A percentile compares a stretch with the other conserved stretches of the same genome.
Evolutionary conservation across 2,888 invertebrate genomes (phyloP).

Genomic region (Parnassius mnemosyne): DNA sequence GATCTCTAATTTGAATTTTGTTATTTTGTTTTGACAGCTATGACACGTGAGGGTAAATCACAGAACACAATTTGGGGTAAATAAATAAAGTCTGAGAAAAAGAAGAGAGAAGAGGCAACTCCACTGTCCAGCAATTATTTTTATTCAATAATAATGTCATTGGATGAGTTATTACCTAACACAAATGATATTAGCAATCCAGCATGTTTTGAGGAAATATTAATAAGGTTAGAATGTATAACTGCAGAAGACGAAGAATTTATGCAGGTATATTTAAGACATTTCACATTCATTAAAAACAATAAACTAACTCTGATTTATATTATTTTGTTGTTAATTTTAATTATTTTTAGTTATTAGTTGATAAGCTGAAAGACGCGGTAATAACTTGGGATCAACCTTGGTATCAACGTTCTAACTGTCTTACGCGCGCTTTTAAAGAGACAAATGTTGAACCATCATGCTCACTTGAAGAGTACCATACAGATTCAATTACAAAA

Average conservation of each 20-base stretch:
- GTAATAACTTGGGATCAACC: conserved; percentile 59
- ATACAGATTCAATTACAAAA: conserved; percentile 48
- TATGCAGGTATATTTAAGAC: conserved; percentile 51
- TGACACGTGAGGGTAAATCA: too few relatives aligned
- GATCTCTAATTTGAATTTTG: too few relatives aligned
- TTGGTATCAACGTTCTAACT: conserved; percentile 58
- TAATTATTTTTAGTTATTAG: conserved; percentile 41
- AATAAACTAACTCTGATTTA: too few relatives aligned
- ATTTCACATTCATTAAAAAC: neutral
- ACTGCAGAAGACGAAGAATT: conserved; percentile 52
- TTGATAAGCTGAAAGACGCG: conserved; percentile 39
- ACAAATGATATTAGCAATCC: conserved; percentile 52
- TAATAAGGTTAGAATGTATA: conserved; percentile 45
- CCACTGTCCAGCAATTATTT: too few relatives aligned
- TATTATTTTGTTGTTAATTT: too few relatives aligned
- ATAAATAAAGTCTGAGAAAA: too few relatives aligned
- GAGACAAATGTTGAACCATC: conserved; percentile 29
- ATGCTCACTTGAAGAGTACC: conserved; percentile 34
- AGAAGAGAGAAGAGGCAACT: too few relatives aligned
- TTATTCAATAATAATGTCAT: neutral
- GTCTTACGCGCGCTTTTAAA: conserved; percentile 44
- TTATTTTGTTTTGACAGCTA: too few relatives aligned
- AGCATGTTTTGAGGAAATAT: conserved; percentile 51
- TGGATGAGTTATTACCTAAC: conserved; percentile 28
- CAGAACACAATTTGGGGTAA: too few relatives aligned